Base-by-base conservation (phyloP, 2,888 invertebrate genomes). In the Hybos culiciformis region DNA sequence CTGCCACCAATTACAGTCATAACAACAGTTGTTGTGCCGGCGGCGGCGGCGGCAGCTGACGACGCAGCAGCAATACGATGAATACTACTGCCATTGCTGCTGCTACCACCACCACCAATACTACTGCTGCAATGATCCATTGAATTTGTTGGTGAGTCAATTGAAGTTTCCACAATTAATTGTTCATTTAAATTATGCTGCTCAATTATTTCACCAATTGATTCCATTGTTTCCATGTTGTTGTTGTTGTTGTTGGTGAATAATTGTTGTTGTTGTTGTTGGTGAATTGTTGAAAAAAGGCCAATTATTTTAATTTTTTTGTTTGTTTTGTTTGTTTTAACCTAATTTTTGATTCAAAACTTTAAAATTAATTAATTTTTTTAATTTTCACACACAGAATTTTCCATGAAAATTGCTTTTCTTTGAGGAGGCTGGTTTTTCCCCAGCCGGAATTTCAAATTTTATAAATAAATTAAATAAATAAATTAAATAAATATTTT, bases 151-250 rank as follows among this genome's bases (percentile, higher is more conserved):
- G 63, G 60, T 57, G 68, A 66, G 66, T 68, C 68, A 61, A 68
- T 66, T 61, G 67, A 63, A 49, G 72, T 54, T 44, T 64, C 63
- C 32, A 55, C 69, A 24, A 60, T 58, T 44, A 67, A 51, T 44
- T 65, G 62, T 57, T 72, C 71, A 56, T 66, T 68, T 52, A 72
- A 66, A 53, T 70, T 61, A 60, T 71, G 72, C 58, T 71, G 70
- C 59, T 73, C 72, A 58, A 74, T 72, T 65, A 74, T 73, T 57
- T 73, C 73, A 57, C 70, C 72, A 58, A 74, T 70, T 57, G 72
- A 71, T 58, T 74, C 73, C 73, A 74, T 74, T n/a, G 29, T 29
- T 6, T 29, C 29, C 29, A 29, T 29, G 4, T 42, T 45, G 40
- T 17, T 37, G 15, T 39, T 29, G 8, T 29, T 29, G 12, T 29